phyloP scores from a whole-genome alignment of 1,140 invertebrate genomes.

The Mactra quadrangularis region DNA sequence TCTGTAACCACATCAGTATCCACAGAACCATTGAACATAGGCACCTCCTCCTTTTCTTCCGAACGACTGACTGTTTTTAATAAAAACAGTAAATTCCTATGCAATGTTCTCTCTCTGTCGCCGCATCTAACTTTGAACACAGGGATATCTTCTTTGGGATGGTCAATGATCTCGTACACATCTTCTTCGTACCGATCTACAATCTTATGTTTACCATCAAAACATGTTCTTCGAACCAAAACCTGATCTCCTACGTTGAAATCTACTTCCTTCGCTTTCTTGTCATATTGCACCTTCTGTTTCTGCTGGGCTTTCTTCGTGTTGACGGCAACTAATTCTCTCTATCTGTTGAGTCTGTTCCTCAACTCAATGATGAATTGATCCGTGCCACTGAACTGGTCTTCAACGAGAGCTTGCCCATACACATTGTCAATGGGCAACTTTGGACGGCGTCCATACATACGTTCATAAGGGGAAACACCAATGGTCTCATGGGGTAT shows the following conservation, averaged over 20 bases:
- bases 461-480: constrained; percentile 7
- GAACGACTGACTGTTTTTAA: too few species aligned
- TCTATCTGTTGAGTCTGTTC: constrained; percentile 38
- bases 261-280: constrained; percentile 7
- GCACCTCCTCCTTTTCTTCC: too few species aligned
- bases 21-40: too few species aligned
- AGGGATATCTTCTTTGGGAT: constrained; percentile 45
- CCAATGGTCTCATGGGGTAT: constrained; percentile 19
- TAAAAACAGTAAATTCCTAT: too few species aligned
- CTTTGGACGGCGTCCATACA: too few species aligned
- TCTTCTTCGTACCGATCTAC: constrained; percentile 53
- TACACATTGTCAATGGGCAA: constrained; percentile 16
- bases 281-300: constrained; percentile 15
- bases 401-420: not conserved
- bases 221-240: constrained; percentile 11
- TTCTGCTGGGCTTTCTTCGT: constrained; percentile 14
- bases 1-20: too few species aligned
- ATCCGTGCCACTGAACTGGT: not conserved
- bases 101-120: not conserved
- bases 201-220: constrained; percentile 55
- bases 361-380: constrained; percentile 34
- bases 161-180: constrained; percentile 9
- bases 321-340: not conserved
- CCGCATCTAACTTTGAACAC: constrained; percentile 27
- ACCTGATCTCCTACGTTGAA: constrained; percentile 32